Evolutionary conservation across 2,113 vertebrate genomes (phyloP).

Genomic region (Hippocampus zosterae): DNA sequence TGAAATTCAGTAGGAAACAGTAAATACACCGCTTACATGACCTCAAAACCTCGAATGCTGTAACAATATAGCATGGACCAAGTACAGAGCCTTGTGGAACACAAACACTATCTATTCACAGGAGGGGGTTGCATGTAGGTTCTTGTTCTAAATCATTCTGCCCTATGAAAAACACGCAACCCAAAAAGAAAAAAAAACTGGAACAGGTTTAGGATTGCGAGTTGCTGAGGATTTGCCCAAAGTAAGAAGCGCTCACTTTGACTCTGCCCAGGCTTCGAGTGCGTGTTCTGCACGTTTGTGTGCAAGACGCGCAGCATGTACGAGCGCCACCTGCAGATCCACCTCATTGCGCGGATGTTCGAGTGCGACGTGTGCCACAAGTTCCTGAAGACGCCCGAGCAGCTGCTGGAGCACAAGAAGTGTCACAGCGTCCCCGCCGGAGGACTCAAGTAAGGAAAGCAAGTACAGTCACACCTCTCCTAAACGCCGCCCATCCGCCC

Average conservation of each 20-base stretch:
- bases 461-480: conserved; percentile 87
- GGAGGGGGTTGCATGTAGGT: too few species aligned
- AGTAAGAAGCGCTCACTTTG: background rate
- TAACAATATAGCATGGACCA: too few species aligned
- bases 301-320: conserved; percentile 99
- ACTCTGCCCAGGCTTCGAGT: conserved; percentile 86
- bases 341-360: conserved; percentile 98
- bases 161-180: too few species aligned
- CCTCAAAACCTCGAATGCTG: too few species aligned
- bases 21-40: too few species aligned
- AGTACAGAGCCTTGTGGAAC: too few species aligned
- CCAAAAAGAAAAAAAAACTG: too few species aligned
- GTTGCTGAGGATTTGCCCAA: too few species aligned
- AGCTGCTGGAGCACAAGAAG: conserved; percentile 99
- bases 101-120: too few species aligned
- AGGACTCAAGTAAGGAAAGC: conserved; percentile 99
- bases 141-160: too few species aligned
- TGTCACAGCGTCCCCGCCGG: conserved; percentile 98
- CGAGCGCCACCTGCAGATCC: conserved; percentile 97
- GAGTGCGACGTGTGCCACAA: conserved; percentile 99
- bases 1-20: too few species aligned
- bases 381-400: conserved; percentile 99
- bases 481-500: conserved; percentile 49
- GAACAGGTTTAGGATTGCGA: too few species aligned
- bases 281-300: conserved; percentile 98